Evolutionary conservation across 2,797 vertebrate genomes (phyloP).

Genomic region (Cuniculus paca): DNA sequence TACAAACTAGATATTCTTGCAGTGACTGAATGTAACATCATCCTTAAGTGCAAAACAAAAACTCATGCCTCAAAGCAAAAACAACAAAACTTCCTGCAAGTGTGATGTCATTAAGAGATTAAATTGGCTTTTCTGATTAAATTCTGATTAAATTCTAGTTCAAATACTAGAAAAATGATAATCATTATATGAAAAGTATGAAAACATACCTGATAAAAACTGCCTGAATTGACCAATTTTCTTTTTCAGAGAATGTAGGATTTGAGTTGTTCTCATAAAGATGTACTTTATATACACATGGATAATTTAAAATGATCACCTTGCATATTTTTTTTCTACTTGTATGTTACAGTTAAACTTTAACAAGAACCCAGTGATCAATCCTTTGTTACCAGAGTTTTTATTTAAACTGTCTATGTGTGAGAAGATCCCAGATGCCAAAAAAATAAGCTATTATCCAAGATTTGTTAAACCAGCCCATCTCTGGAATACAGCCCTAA

Average conservation of each 20-base stretch:
- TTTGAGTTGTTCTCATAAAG: conserved; percentile 61
- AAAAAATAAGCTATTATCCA: conserved; percentile 67
- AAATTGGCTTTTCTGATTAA: conserved; percentile 56
- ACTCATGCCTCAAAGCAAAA: conserved; percentile 11
- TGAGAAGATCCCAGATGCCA: conserved; percentile 62
- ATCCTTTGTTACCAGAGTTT: background rate
- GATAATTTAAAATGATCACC: conserved; percentile 49
- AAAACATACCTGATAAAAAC: conserved; percentile 36
- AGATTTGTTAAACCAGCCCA: conserved; percentile 50
- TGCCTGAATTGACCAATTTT: conserved; percentile 1
- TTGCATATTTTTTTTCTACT: conserved; percentile 30
- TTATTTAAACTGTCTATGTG: conserved; percentile 43
- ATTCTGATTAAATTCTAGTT: conserved; percentile 39
- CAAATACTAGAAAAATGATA: conserved; percentile 36
- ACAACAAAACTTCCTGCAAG: background rate
- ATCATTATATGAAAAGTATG: background rate
- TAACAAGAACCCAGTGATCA: conserved; percentile 38
- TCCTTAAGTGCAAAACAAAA: conserved; percentile 56
- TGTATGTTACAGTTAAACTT: conserved; percentile 60
- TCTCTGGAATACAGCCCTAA: conserved; percentile 31
- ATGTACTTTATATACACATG: background rate
- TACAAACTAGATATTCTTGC: conserved; percentile 50
- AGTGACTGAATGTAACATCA: conserved; percentile 54
- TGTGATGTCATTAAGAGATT: conserved; percentile 62
- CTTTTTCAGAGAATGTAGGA: conserved; percentile 40